Evolutionary conservation across 2,888 invertebrate species (phyloP), one percentile per base, ranked within the genome.

Genomic region (Gibbula magus): DNA sequence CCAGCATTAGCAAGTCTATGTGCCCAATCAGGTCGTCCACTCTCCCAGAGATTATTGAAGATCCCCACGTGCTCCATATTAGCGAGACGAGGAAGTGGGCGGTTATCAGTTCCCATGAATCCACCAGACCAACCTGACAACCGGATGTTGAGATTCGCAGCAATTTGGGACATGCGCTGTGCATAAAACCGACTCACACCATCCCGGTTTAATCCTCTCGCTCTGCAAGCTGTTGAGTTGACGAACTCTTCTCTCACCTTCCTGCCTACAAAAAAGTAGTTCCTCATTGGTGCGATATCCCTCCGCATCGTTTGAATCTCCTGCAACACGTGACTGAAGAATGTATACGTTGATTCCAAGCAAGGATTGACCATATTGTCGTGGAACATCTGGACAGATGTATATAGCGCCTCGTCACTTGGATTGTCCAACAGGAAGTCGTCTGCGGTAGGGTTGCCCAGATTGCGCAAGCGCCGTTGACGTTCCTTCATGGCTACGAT

Each of bases 221-320:
- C 66, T 10, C 81, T 53, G 80, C 92, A 92, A n/a, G 67, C 76
- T 1, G 89, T 70, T 0, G 91, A 91, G 56, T 89, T 87, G 22
- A 86, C 80, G 91, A 91, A 92, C 7, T 91, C 91, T 13, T 52
- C 52, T 0, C 90, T 86, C 7, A 89, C 91, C 81, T 92, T 92
- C 76, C 92, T 92, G 0, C 91, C 92, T 4, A 91, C 92, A 67
- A 90, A 88, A 81, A 92, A 90, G 77, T 89, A 90, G 7, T 81
- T 83, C 53, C 83, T 84, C 53, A 92, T 79, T 0, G 89, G 89
- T 52, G 87, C 86, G 13, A 87, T 84, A 18, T 84, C 85, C 22
- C 80, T 32, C 78, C 91, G 89, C 74, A 91, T 85, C 0, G 77
- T 79, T 35, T 84, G 79, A 0, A 89, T 45, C 67, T 86, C 84